Base-by-base conservation (phyloP, 2,888 invertebrate species). In the Trissoscelio sp. region DNA sequence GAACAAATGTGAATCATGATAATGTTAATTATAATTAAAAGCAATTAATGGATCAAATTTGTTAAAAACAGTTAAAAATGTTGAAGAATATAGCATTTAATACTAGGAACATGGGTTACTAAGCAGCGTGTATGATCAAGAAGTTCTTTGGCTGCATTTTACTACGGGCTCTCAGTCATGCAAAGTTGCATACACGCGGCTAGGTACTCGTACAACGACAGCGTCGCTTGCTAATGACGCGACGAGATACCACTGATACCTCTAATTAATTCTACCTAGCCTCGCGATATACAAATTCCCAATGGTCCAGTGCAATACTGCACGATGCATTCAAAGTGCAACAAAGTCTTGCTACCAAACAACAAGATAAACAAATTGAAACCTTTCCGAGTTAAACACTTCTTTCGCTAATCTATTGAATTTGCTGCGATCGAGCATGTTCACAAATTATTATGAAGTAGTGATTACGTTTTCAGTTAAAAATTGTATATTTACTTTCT, bases 191-290 rank as follows among this genome's bases (percentile, higher is more conserved):
- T 82, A 81, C 86, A 85, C 85, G 85, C 84, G 84, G 67, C 73
- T 79, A 73, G 84, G 84, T 86, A 84, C 84, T 83, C 83, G 85
- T 73, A 85, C 86, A 87, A 83, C 87, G 84, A 86, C 87, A 87
- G 87, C 87, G 84, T 87, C 86, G 87, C 86, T 89, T 87, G 90
- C 91, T 91, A 91, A 91, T 91, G 90, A 90, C 90, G 89, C 89
- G 85, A 84, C 78, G 86, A 89, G 90, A 91, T 91, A 90, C 87
- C 88, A 87, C 86, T 85, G 89, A 91, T 91, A 91, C 88, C 89
- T 89, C 88, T 90, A 91, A 91, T 91, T 91, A 91, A 91, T 91
- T 90, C 90, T 87, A 87, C 88, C 89, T 90, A 90, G 90, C 90
- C 86, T 83, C 85, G 85, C 88, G 89, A 88, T 89, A 89, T 89